Conservation (phyloP, 2,888 invertebrate genomes). For the Cheilosia grossa region DNA sequence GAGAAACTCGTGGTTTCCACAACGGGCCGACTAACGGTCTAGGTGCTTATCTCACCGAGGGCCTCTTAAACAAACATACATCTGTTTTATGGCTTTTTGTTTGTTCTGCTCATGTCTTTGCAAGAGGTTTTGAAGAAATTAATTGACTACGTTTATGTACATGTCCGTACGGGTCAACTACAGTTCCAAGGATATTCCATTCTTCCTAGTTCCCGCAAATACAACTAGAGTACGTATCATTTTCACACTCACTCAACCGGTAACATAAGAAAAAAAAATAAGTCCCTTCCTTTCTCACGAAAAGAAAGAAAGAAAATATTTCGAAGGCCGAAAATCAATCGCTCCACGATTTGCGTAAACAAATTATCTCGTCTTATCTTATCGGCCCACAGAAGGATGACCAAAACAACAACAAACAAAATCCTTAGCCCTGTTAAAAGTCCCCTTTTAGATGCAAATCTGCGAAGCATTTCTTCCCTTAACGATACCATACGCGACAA, state of each 20-base stretch:
- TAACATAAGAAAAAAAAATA: constrained; percentile 29
- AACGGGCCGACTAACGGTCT: too few relatives aligned
- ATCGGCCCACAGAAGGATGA: constrained; percentile 41
- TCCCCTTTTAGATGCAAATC: constrained; percentile 66
- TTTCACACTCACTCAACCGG: constrained; percentile 44
- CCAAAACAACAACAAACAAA: constrained; percentile 34
- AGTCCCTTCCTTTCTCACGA: constrained; percentile 52
- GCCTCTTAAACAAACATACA: too few relatives aligned
- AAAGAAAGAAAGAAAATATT: constrained; percentile 13
- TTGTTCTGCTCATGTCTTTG: too few relatives aligned
- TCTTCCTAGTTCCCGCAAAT: not conserved
- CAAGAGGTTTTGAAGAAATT: too few relatives aligned
- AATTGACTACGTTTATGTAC: too few relatives aligned
- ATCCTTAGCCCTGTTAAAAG: constrained; percentile 13
- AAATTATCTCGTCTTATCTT: constrained; percentile 64
- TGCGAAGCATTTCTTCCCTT: constrained; percentile 26
- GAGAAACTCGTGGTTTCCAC: too few relatives aligned
- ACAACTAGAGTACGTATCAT: not conserved
- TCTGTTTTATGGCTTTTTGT: too few relatives aligned
- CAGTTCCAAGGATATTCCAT: not conserved
- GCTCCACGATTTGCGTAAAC: constrained; percentile 60
- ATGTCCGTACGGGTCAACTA: too few relatives aligned
- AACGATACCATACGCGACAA: not conserved
- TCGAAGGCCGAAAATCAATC: constrained; percentile 54
- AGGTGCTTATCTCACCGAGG: too few relatives aligned